These are phyloP conservation scores for Yoshiicerus persimilis DNA, from an alignment of 1,140 invertebrate species.

Conservation along the genomic window DNA sequence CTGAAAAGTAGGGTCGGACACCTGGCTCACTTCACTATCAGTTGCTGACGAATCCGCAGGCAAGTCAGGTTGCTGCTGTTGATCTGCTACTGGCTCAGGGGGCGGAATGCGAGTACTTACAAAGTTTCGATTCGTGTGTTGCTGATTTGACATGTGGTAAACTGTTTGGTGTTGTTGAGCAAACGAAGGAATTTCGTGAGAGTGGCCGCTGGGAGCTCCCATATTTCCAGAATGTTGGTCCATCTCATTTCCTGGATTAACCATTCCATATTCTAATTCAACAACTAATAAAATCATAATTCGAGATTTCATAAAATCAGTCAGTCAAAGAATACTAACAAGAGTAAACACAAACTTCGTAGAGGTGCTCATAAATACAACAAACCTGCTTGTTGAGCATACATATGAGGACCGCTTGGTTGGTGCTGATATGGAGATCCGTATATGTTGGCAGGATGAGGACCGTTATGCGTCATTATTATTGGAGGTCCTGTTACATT, in stretches of 20 bases:
- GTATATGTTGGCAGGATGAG: constrained; percentile 10
- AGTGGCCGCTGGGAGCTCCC: background rate
- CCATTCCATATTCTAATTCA: background rate
- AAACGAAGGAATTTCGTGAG: constrained; percentile 10
- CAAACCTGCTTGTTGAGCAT: background rate
- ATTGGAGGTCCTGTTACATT: constrained; percentile 43
- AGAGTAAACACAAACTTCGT: background rate
- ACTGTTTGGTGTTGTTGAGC: constrained; percentile 28
- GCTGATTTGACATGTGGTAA: background rate
- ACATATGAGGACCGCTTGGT: background rate
- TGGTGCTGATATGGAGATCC: constrained; percentile 10
- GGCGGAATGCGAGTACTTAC: background rate
- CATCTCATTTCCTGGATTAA: constrained; percentile 7
- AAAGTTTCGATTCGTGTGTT: background rate
- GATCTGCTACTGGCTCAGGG: background rate
- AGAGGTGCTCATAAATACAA: background rate
- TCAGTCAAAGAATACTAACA: background rate
- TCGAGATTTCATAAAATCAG: background rate
- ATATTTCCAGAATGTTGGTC: background rate
- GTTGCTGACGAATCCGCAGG: background rate
- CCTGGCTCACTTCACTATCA: background rate
- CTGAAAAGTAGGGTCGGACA: background rate
- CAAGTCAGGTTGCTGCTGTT: background rate
- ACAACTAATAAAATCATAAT: background rate
- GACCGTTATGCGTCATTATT: constrained; percentile 34